These are phyloP conservation scores for Lampris megalopsis DNA, from an alignment of 2,113 vertebrate species.

Conservation along the genomic window DNA sequence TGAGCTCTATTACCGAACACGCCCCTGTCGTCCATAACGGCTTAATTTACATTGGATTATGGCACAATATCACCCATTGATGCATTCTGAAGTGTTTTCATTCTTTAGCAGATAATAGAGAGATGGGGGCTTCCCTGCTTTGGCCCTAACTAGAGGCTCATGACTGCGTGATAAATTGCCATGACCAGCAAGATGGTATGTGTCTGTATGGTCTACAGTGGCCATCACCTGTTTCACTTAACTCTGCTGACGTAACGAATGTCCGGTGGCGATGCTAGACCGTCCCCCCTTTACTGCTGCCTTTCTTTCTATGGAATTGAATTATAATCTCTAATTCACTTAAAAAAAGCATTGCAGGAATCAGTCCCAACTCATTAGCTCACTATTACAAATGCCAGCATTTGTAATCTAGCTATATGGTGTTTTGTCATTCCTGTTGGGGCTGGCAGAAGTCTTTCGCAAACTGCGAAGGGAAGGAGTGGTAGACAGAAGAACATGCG, in stretches of 20 bases:
- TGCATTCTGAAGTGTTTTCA: too few relatives aligned
- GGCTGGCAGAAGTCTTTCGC: neutral
- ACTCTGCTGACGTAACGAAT: neutral
- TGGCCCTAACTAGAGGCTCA: neutral
- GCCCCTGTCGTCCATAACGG: too few relatives aligned
- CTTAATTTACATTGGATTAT: too few relatives aligned
- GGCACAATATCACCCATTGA: too few relatives aligned
- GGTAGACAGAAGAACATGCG: neutral
- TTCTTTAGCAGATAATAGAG: too few relatives aligned
- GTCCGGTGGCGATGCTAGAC: neutral
- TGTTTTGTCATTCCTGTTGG: neutral
- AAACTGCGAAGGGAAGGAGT: neutral
- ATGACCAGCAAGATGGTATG: neutral
- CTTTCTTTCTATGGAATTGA: too few relatives aligned
- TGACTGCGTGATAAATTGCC: conserved; percentile 20
- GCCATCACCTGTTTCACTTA: neutral
- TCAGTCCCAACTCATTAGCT: neutral
- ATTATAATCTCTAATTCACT: too few relatives aligned
- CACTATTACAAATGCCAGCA: neutral
- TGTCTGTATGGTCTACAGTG: neutral
- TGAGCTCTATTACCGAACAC: too few relatives aligned
- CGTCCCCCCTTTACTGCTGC: neutral
- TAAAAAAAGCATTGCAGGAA: too few relatives aligned
- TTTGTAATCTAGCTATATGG: neutral
- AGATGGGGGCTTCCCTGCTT: neutral